These are phyloP conservation scores for Carcharodon carcharias DNA, from an alignment of 2,797 vertebrate species.

Conservation along the genomic window DNA sequence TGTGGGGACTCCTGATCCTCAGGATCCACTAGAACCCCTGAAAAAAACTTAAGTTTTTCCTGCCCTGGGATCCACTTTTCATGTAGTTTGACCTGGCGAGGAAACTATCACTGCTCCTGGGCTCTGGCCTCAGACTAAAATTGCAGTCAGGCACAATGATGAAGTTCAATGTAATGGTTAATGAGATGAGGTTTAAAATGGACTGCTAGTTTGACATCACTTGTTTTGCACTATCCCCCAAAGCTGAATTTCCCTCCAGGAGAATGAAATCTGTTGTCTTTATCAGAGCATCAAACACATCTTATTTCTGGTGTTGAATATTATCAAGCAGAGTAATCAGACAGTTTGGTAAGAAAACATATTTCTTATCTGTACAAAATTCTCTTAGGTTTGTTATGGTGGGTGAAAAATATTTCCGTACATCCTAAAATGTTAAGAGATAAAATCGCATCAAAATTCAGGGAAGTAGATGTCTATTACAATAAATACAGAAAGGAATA, in stretches of 20 bases:
- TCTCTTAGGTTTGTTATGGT: not conserved
- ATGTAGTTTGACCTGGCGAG: not conserved
- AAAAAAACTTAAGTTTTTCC: not conserved
- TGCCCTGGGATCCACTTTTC: not conserved
- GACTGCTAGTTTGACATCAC: not conserved
- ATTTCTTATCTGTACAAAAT: not conserved
- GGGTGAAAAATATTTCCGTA: not conserved
- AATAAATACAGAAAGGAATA: not conserved
- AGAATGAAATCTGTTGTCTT: not conserved
- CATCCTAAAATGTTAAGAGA: not conserved
- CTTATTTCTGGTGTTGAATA: not conserved
- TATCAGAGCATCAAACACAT: not conserved
- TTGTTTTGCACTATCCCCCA: not conserved
- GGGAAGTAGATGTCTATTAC: not conserved
- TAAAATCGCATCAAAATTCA: not conserved
- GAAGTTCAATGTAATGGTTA: not conserved
- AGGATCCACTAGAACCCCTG: not conserved
- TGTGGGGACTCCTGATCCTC: not conserved
- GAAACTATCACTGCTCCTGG: not conserved
- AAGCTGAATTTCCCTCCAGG: not conserved
- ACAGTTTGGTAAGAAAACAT: not conserved
- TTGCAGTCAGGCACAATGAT: not conserved
- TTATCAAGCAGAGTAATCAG: not conserved
- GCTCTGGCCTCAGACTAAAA: not conserved
- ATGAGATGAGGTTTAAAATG: not conserved